These are phyloP conservation scores for Strix uralensis DNA, from an alignment of 2,113 vertebrate species.

Conservation along the genomic window DNA sequence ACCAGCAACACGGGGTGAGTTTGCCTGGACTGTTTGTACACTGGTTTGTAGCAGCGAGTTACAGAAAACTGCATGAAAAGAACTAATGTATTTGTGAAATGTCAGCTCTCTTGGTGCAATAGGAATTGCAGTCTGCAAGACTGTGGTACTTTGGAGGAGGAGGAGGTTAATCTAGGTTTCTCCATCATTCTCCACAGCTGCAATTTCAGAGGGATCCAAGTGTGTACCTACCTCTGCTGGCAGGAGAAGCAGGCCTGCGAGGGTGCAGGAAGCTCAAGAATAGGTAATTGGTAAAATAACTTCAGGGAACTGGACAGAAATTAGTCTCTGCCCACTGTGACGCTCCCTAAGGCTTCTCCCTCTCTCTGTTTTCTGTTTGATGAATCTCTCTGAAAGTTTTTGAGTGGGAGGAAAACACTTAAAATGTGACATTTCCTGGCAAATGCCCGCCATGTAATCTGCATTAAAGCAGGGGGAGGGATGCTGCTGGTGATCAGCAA, in stretches of 20 bases:
- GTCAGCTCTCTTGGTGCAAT: not conserved
- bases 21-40: not conserved
- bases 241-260: not conserved
- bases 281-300: not conserved
- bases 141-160: not conserved
- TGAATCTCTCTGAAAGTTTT: not conserved
- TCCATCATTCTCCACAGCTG: not conserved
- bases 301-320: not conserved
- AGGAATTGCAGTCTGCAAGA: not conserved
- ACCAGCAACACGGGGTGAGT: not conserved
- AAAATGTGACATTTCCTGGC: not conserved
- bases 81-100: not conserved
- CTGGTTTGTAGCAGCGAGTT: not conserved
- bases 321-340: not conserved
- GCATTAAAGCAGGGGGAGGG: not conserved
- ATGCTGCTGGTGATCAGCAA: not conserved
- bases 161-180: not conserved
- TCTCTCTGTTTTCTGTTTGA: not conserved
- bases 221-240: not conserved
- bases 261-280: not conserved
- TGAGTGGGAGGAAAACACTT: not conserved
- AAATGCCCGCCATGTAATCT: not conserved
- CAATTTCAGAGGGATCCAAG: not conserved
- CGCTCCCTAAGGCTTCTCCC: not conserved
- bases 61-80: not conserved